Evolutionary conservation across 2,888 invertebrate species (phyloP), one percentile per base, ranked within the genome.

Genomic region (Clitarchus hookeri): DNA sequence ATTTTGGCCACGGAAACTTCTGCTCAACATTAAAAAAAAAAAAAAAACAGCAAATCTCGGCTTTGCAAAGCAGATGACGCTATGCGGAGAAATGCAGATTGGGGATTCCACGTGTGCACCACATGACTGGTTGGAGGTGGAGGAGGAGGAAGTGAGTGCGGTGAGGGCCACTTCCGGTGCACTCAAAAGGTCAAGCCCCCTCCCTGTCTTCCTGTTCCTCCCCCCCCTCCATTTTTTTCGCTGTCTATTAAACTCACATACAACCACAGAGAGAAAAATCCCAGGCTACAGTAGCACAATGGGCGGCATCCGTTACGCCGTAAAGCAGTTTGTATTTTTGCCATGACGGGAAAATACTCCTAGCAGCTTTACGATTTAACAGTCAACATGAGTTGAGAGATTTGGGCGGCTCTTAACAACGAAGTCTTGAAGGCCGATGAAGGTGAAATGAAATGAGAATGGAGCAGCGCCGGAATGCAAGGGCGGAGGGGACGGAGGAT

Each of bases 121-220:
- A 65, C 65, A 19, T 65, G 8, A 65, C 65, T 9, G 8, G 23
- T 23, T 48, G 36, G 36, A 53, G 53, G 53, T 48, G 36, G 36
- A 53, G 53, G 53, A 53, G 65, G 23, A 65, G 65, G 65, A 65
- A 65, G 65, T 65, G 65, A 65, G 65, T 65, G 65, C 65, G 65
- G 65, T 23, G 65, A 65, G 65, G 65, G 65, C 65, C n/a, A 65
- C 65, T 65, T 65, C 65, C 65, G 65, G 65, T 65, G 65, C 8
- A 23, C 65, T 65, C 65, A 65, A 12, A 65, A 65, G 65, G 65
- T 8, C 65, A 19, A 11, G 1, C 65, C 65, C 65, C 65, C 65
- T 19, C 65, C 48, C 8, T 8, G 65, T 65, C 65, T 6, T 65
- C 65, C 19, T 65, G 65, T 4, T 23, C 3, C 65, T 6, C n/a